Base-by-base conservation (phyloP, 2,888 invertebrate genomes). In the Trichogramma dendrolimi region DNA sequence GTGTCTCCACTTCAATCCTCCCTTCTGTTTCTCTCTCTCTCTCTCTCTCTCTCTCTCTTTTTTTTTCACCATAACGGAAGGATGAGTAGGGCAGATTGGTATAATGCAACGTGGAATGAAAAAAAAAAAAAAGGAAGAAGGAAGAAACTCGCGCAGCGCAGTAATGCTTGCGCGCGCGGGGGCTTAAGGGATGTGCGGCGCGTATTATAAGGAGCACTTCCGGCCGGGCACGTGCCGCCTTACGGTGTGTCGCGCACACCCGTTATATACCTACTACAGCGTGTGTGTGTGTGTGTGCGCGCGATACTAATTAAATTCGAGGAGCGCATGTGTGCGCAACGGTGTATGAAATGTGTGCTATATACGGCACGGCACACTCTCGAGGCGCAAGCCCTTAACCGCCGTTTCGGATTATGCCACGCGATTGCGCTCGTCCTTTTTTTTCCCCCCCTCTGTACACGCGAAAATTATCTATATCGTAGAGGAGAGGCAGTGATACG, bases 271-370 rank as follows among this genome's bases (percentile, higher is more conserved):
- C 58, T 58, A 58, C 54, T 58, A 59, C 54, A 57, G 27, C 54
- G 43, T 43, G 49, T 42, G 41, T n/a, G 53, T 46, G 50, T n/a
- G 14, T 11, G 41, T n/a, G 41, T 38, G 6, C 14, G 6, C 46
- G 48, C 27, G 52, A 14, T 38, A 55, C 62, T 65, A 65, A 65
- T 65, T 65, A 65, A 62, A 62, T 61, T 55, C 61, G 55, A 58
- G 55, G 55, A 39, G 55, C 8, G 5, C 55, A 56, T 56, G 48
- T 46, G 44, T 4, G 44, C 52, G 39, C 39, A 41, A 5, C 39
- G 5, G 1, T 14, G 27, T 4, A 51, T 51, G 39, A 39, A 58
- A 27, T 40, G 39, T 7, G 39, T 46, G 48, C 11, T 11, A 48
- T 14, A 14, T 47, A 47, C 4, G 4, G 1, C 4, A 7, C 10